Evolutionary conservation across 2,797 vertebrate genomes (phyloP), one percentile per base, ranked within the genome.

Genomic region (Novumbra hubbsi): DNA sequence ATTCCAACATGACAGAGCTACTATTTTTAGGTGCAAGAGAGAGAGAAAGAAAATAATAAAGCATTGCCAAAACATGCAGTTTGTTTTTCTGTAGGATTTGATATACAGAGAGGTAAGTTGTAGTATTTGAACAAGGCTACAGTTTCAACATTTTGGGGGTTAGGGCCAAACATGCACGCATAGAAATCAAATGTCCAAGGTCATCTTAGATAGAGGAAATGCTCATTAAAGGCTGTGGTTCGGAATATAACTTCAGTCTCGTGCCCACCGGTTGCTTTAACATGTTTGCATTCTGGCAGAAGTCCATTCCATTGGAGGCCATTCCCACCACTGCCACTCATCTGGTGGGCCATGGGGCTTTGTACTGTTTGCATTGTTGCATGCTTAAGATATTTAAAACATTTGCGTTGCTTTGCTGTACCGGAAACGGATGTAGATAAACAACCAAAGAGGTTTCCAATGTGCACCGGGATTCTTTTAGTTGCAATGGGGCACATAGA

Each of bases 41-140:
- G 82, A 76, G 14, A 41, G 15, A 28, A 11, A 71, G 84, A 84
- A 76, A 82, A 81, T 75, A 80, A 84, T 83, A 80, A 90, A 88
- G 86, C 87, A 87, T 87, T 83, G 73, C 85, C 80, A 83, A 89
- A 90, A 87, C 93, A 94, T 94, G 94, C 94, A 93, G 83, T 88
- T 70, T 45, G 71, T 78, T 81, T 81, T 55, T 70, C 19, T 50
- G 68, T 21, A 49, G 78, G 81, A 80, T 84, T 72, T 77, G 84
- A 88, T 83, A 87, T 86, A 88, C 84, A 85, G 76, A 74, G 76
- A 81, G 82, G 62, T 85, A 82, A 77, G 79, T 76, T 85, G 76
- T 80, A 87, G 63, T n/a, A 74, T 78, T 72, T 70, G n/a, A 77
- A 52, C 19, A 52, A 74, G 41, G 16, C 21, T 78, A 50, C 68